A percentile compares a stretch with the other conserved stretches of the same genome.
These are phyloP conservation scores for Galagoides demidoff DNA, from an alignment of 2,797 vertebrate species.

Conservation along the genomic window DNA sequence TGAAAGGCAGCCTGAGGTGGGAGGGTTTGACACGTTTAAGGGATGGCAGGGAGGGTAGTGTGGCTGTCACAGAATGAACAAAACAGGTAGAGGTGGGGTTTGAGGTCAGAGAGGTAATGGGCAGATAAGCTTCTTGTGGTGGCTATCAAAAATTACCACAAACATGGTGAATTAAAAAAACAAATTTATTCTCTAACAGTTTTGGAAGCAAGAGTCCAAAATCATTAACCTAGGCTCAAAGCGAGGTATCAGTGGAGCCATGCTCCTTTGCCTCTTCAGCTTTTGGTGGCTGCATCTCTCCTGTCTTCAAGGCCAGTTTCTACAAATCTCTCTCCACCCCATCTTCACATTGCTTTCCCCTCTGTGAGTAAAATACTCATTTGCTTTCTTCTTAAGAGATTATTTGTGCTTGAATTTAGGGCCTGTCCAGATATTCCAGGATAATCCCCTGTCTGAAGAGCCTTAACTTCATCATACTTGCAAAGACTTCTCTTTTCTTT, in stretches of 20 bases:
- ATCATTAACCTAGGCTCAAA: background rate
- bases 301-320: background rate
- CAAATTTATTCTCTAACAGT: background rate
- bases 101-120: background rate
- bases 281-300: background rate
- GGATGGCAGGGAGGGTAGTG: background rate
- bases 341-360: background rate
- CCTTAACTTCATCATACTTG: background rate
- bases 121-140: background rate
- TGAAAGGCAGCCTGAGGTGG: background rate
- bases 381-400: background rate
- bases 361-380: background rate
- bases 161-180: background rate
- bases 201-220: background rate
- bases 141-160: background rate
- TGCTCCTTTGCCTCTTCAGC: background rate
- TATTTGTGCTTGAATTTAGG: background rate
- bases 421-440: background rate
- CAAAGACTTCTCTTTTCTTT: background rate
- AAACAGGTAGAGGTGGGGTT: no score
- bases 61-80: background rate
- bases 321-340: background rate
- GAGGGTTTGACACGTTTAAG: background rate
- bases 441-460: background rate
- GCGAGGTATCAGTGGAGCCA: background rate